Evolutionary conservation across 2,888 invertebrate species (phyloP).

Genomic region (Melipona beecheii): DNA sequence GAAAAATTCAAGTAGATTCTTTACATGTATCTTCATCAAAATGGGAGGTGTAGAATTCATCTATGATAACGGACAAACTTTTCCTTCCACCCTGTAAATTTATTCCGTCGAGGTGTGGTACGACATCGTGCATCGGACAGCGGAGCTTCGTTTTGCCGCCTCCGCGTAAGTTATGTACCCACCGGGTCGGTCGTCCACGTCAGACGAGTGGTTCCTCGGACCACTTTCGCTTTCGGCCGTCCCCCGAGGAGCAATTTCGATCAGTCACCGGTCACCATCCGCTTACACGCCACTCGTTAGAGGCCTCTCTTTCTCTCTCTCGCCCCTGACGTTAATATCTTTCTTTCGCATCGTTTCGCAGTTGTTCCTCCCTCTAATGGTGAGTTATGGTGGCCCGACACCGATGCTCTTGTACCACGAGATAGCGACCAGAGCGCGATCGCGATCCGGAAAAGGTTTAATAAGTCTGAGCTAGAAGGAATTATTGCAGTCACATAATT

Average conservation of each 20-base stretch:
- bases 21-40: too few relatives aligned
- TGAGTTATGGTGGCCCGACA: conserved; percentile 32
- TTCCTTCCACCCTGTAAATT: conserved; percentile 73
- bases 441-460: conserved; percentile 1
- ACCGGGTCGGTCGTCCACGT: conserved; percentile 61
- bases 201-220: conserved; percentile 39
- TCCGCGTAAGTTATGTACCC: conserved; percentile 77
- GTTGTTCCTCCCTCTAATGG: conserved; percentile 38
- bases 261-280: conserved; percentile 44
- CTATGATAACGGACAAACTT: too few relatives aligned
- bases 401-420: neutral
- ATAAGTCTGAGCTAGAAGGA: neutral
- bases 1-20: too few relatives aligned
- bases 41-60: too few relatives aligned
- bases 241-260: conserved; percentile 63
- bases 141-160: conserved; percentile 66
- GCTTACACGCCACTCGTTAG: conserved; percentile 59
- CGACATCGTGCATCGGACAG: conserved; percentile 71
- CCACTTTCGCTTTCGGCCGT: conserved; percentile 77
- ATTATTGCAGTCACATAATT: too few relatives aligned
- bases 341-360: conserved; percentile 36
- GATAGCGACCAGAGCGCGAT: neutral
- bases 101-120: conserved; percentile 80
- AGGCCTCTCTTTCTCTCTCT: conserved; percentile 14
- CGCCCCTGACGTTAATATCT: conserved; percentile 50